Evolutionary conservation across 2,888 invertebrate species (phyloP).

Genomic region (Thera britannica): DNA sequence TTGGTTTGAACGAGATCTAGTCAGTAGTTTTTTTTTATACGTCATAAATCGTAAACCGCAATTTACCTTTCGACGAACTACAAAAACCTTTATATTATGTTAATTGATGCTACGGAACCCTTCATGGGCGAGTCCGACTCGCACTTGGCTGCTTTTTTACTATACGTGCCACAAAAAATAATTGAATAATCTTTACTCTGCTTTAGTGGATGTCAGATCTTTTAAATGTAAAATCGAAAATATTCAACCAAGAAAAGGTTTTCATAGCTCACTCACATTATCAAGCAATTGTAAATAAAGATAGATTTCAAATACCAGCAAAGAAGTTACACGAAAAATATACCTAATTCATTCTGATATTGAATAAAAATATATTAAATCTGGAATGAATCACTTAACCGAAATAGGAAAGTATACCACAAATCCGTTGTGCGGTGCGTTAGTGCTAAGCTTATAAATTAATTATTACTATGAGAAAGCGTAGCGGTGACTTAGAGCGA

Average conservation of each 20-base stretch:
- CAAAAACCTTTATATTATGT: no score
- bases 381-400: slow-evolving; percentile 41
- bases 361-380: slow-evolving; percentile 16
- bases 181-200: not conserved
- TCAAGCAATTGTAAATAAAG: not conserved
- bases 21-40: no score
- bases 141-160: no score
- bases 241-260: not conserved
- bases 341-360: not conserved
- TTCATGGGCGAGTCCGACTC: no score
- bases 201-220: not conserved
- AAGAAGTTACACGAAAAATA: not conserved
- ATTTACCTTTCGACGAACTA: no score
- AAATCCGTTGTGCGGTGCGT: slow-evolving; percentile 54
- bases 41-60: no score
- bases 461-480: slow-evolving; percentile 70
- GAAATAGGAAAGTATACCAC: slow-evolving; percentile 47
- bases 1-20: no score
- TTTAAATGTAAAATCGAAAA: not conserved
- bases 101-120: no score
- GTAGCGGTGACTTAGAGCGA: slow-evolving; percentile 58
- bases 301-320: not conserved
- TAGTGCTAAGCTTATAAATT: slow-evolving; percentile 60
- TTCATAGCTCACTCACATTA: no score
- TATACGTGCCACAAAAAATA: not conserved